phyloP scores from a whole-genome alignment of 2,888 invertebrate species.

The Didymodactylos carnosus region DNA sequence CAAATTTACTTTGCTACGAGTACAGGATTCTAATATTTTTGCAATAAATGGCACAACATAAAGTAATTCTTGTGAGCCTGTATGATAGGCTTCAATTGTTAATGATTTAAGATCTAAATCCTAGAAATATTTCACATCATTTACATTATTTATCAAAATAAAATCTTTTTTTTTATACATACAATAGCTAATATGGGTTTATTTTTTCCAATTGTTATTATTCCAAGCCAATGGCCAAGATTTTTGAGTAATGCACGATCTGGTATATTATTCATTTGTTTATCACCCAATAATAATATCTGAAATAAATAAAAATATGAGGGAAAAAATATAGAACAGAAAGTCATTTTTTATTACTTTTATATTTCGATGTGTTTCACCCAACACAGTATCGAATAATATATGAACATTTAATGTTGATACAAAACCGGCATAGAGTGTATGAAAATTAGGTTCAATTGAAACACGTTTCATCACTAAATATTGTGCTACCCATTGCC shows the following conservation, averaged over 20 bases:
- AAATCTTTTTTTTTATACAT: not conserved
- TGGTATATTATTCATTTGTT: conserved; percentile 91
- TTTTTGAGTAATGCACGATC: conserved; percentile 64
- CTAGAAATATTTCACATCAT: conserved; percentile 17
- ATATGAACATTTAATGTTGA: conserved; percentile 57
- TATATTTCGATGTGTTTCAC: conserved; percentile 86
- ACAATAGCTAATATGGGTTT: conserved; percentile 50
- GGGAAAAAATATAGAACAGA: too few relatives aligned
- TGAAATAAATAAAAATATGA: conserved; percentile 18
- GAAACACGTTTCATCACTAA: conserved; percentile 93
- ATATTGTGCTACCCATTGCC: conserved; percentile 89
- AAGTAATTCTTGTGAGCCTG: conserved; percentile 82
- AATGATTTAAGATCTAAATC: conserved; percentile 86
- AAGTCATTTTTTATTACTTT: not conserved
- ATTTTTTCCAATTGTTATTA: conserved; percentile 79
- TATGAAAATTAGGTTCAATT: conserved; percentile 91
- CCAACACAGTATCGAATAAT: conserved; percentile 64
- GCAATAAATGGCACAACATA: conserved; percentile 98
- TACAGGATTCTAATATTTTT: conserved; percentile 83
- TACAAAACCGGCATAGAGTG: conserved; percentile 80
- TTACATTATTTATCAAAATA: not conserved
- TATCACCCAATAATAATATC: conserved; percentile 72
- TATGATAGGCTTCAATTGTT: conserved; percentile 84
- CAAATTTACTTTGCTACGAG: conserved; percentile 53
- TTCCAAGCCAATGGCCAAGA: conserved; percentile 97